Evolutionary conservation across 2,888 invertebrate species (phyloP).

Genomic region (Drosophila nr. perissopoda): DNA sequence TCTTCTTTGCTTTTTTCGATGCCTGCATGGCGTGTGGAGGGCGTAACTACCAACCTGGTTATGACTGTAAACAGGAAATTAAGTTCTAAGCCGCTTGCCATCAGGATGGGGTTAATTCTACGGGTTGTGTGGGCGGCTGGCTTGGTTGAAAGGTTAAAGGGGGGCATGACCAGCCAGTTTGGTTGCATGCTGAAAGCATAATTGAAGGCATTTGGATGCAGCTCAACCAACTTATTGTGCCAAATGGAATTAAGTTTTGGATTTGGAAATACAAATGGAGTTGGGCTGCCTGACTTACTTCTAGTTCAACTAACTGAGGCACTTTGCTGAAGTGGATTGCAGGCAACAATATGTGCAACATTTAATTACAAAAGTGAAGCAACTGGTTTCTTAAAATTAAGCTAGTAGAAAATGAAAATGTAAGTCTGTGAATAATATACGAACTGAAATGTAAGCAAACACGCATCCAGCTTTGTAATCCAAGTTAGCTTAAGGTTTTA

Average conservation of each 20-base stretch:
- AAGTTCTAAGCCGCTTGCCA: conserved; percentile 59
- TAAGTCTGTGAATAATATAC: not conserved
- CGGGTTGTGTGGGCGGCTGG: not conserved
- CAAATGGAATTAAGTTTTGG: conserved; percentile 45
- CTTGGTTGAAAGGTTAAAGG: conserved; percentile 20
- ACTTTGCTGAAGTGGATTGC: not conserved
- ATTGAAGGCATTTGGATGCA: conserved; percentile 62
- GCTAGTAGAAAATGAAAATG: not conserved
- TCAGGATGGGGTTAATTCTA: conserved; percentile 3
- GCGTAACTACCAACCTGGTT: conserved; percentile 41
- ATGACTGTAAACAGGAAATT: conserved; percentile 69
- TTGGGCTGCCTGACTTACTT: not conserved
- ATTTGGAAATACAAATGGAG: not conserved
- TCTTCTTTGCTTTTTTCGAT: conserved; percentile 3
- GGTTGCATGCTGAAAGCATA: conserved; percentile 57
- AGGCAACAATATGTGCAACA: not conserved
- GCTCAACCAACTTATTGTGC: conserved; percentile 56
- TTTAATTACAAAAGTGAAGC: not conserved
- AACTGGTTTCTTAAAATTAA: not conserved
- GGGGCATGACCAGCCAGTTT: conserved; percentile 38
- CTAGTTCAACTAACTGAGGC: not conserved
- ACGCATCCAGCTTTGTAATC: not conserved
- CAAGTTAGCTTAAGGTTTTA: not conserved
- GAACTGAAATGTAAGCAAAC: not conserved
- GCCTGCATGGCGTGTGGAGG: conserved; percentile 34